Evolutionary conservation across 2,888 invertebrate species (phyloP), one percentile per base, ranked within the genome.

Genomic region (Xylota sylvarum): DNA sequence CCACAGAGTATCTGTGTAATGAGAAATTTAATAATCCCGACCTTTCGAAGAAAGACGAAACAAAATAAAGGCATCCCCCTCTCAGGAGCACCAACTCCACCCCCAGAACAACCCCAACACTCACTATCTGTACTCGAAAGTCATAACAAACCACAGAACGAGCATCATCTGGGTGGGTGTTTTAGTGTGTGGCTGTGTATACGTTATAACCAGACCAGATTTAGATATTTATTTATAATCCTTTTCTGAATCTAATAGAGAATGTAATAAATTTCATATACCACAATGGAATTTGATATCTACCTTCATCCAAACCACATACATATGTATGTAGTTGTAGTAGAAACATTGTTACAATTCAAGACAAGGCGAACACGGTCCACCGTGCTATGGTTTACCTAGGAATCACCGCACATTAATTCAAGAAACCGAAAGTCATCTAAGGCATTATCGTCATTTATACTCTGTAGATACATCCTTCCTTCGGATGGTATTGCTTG

Each of bases 341-440:
- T 30, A 50, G 17, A 40, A 10, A 37, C 74, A 56, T 46, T 32
- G 50, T 40, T 50, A 37, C 14, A 50, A 52, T 10, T 5, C 46
- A 64, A 30, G 14, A 67, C 50, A 60, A 32, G 10, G 50, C 35
- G 46, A 77, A 64, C 76, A 65, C 58, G 62, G 64, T 46, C 62
- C 55, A 50, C 52, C 10, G 40, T 48, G 40, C 14, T 52, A 40
- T 40, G 85, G 76, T 80, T 72, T 72, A 81, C 80, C 76, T 81
- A 79, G 65, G 74, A 72, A 74, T 80, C 60, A 80, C 85, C 85
- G 81, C 85, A 85, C 80, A 85, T 80, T 85, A 81, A 81, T 85
- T 76, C 74, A 60, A 76, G 60, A 60, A 85, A 85, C 85, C 65
- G 64, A 76, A 80, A 85, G 85, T 85, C 85, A 85, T 80, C 81